These are phyloP conservation scores for Camelus bactrianus DNA, from an alignment of 2,113 vertebrate genomes.

Conservation along the genomic window DNA sequence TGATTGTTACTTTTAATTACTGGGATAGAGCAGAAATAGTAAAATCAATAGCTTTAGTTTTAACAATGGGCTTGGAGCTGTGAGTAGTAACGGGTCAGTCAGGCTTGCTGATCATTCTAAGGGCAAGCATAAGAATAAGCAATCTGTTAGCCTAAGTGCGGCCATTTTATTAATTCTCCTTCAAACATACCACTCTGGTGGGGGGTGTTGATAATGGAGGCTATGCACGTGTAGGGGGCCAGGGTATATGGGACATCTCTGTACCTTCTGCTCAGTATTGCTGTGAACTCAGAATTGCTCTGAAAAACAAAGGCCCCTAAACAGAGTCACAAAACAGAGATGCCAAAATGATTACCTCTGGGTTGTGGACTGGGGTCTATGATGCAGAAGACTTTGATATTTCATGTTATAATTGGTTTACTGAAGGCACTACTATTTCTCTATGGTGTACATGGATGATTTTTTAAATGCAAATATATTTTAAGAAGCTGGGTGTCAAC, in stretches of 20 bases:
- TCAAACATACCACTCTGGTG: background rate
- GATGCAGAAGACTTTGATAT: background rate
- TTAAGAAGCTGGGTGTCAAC: background rate
- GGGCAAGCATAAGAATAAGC: no score
- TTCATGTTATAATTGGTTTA: background rate
- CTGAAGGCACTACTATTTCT: background rate
- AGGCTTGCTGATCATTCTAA: no score
- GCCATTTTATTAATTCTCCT: no score
- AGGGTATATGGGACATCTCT: background rate
- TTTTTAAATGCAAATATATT: background rate
- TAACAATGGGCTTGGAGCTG: no score
- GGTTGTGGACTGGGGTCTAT: background rate
- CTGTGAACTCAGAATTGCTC: background rate
- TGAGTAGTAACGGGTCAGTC: no score
- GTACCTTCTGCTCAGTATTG: background rate
- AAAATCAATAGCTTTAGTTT: no score
- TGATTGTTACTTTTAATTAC: no score
- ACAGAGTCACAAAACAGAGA: background rate
- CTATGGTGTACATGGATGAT: background rate
- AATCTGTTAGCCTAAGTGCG: no score
- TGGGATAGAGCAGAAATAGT: no score
- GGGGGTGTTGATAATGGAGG: background rate
- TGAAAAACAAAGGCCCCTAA: background rate
- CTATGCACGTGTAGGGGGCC: background rate
- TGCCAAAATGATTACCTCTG: background rate